Evolutionary conservation across 2,113 vertebrate genomes (phyloP).

Genomic region (Siniperca chuatsi): DNA sequence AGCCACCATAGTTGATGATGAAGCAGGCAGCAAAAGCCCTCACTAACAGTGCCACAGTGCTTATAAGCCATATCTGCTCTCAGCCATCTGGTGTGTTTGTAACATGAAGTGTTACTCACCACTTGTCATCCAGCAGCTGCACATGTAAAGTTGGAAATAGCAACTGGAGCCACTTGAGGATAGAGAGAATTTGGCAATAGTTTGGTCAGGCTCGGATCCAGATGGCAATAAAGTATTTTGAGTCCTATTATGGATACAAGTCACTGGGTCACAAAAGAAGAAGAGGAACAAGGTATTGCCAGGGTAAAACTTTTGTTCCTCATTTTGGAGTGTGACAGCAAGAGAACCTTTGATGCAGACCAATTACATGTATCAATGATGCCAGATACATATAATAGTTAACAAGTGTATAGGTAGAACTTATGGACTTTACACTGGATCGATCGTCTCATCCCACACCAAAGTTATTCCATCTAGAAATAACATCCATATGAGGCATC

Average conservation of each 20-base stretch:
- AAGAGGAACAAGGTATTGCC: background rate
- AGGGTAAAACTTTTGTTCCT: background rate
- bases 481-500: conserved; percentile 1
- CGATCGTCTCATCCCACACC: background rate
- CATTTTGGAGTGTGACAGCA: background rate
- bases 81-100: conserved; percentile 64
- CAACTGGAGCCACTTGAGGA: conserved; percentile 45
- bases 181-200: conserved; percentile 34
- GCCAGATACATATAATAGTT: background rate
- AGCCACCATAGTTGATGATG: conserved; percentile 59
- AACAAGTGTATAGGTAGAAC: background rate
- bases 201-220: conserved; percentile 31
- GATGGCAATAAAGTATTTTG: conserved; percentile 18
- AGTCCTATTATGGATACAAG: conserved; percentile 21
- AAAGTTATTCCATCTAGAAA: background rate
- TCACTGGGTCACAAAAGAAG: conserved; percentile 26
- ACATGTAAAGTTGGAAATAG: conserved; percentile 66
- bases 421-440: background rate
- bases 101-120: conserved; percentile 60
- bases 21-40: conserved; percentile 58
- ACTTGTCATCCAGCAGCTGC: conserved; percentile 54
- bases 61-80: conserved; percentile 60
- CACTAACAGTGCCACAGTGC: conserved; percentile 35
- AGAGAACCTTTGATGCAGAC: background rate
- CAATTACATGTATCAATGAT: background rate